phyloP scores from a whole-genome alignment of 2,797 vertebrate genomes.

The Trematomus bernacchii region DNA sequence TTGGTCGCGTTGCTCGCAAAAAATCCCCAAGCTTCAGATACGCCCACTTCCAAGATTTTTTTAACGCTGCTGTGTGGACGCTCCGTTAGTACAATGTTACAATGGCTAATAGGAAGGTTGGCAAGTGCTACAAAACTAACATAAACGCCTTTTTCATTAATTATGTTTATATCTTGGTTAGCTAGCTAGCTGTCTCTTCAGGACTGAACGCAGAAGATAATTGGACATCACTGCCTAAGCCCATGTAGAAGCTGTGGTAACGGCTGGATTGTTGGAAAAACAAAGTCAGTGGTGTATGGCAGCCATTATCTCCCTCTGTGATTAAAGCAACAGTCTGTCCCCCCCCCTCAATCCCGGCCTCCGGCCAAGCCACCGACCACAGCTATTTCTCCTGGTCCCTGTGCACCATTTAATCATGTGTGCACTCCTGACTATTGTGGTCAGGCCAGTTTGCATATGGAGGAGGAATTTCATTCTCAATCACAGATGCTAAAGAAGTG shows the following conservation, averaged over 20 bases:
- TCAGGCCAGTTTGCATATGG: constrained; percentile 84
- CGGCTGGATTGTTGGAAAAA: constrained; percentile 68
- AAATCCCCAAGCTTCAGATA: too few species aligned
- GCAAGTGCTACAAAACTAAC: too few species aligned
- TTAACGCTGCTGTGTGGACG: too few species aligned
- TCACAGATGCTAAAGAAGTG: not conserved
- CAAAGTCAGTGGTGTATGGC: constrained; percentile 82
- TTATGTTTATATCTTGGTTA: not conserved
- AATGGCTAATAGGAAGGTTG: not conserved
- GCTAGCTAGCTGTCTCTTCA: not conserved
- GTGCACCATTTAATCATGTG: constrained; percentile 81
- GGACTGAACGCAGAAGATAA: constrained; percentile 15
- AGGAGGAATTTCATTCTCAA: not conserved
- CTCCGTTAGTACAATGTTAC: not conserved
- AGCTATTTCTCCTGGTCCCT: constrained; percentile 85
- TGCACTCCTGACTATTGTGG: constrained; percentile 84
- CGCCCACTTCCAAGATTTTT: too few species aligned
- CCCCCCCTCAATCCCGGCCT: constrained; percentile 56
- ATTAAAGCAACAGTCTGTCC: constrained; percentile 88
- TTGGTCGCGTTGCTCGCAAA: too few species aligned
- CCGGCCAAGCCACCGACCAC: constrained; percentile 86
- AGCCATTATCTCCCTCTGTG: constrained; percentile 86
- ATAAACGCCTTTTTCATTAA: not conserved
- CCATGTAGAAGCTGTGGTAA: constrained; percentile 50
- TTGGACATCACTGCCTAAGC: constrained; percentile 61